phyloP scores from a whole-genome alignment of 1,140 invertebrate species.

The Forficula auricularia region DNA sequence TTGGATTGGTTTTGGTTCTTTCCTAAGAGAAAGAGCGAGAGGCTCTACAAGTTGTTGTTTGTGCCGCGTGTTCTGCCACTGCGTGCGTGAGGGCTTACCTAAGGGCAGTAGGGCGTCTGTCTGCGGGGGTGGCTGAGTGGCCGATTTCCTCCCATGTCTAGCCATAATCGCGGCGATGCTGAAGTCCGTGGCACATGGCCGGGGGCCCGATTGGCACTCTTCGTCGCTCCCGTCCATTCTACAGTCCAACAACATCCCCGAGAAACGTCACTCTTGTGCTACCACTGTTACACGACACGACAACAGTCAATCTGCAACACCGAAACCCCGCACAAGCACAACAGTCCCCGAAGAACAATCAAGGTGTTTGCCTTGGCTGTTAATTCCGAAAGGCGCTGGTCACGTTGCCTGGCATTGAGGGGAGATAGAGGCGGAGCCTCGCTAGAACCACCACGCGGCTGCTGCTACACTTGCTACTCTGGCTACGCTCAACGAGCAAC shows the following conservation, averaged over 20 bases:
- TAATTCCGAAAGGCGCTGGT: neutral
- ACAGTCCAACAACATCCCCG: neutral
- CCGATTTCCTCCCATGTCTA: conserved; percentile 35
- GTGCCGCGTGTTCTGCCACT: too few relatives aligned
- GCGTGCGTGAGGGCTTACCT: too few relatives aligned
- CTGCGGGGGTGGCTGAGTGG: conserved; percentile 15
- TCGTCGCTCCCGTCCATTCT: neutral
- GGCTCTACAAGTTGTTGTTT: too few relatives aligned
- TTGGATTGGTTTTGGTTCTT: too few relatives aligned
- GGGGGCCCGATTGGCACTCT: conserved; percentile 16
- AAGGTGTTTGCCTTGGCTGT: neutral
- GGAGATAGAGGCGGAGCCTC: neutral
- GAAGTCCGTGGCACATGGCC: conserved; percentile 66
- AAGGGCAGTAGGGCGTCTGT: neutral
- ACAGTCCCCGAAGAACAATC: neutral
- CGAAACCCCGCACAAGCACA: neutral
- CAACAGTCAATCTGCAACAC: neutral
- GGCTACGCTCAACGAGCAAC: neutral
- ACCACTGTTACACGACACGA: neutral
- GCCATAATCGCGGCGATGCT: conserved; percentile 87
- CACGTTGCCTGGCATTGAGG: neutral
- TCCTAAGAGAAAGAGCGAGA: too few relatives aligned
- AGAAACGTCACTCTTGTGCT: neutral
- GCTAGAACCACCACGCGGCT: neutral
- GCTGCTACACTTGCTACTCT: neutral